These are phyloP conservation scores for Acinonyx jubatus DNA, from an alignment of 2,113 vertebrate genomes.

Conservation along the genomic window DNA sequence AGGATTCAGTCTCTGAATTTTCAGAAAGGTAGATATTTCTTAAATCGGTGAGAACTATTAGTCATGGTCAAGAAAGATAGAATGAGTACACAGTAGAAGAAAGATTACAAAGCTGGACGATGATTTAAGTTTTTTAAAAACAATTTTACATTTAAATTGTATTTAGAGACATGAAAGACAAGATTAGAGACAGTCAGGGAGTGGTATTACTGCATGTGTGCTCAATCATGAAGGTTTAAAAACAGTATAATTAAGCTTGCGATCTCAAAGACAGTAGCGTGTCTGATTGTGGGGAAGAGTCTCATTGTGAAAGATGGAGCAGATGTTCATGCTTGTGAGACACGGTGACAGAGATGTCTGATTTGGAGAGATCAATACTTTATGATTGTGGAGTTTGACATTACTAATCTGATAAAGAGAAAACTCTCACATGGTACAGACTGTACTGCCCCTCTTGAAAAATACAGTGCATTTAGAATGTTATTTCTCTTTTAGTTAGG, in stretches of 20 bases:
- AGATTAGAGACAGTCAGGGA: slow-evolving; percentile 30
- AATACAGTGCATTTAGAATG: not conserved
- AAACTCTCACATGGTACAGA: not conserved
- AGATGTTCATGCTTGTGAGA: slow-evolving; percentile 51
- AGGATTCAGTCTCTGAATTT: not conserved
- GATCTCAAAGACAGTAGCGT: slow-evolving; percentile 31
- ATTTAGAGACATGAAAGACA: slow-evolving; percentile 42
- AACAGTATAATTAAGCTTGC: slow-evolving; percentile 56
- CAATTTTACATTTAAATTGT: slow-evolving; percentile 32
- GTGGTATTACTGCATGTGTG: not conserved
- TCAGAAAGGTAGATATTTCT: not conserved
- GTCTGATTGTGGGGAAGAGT: slow-evolving; percentile 58
- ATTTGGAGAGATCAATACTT: slow-evolving; percentile 63
- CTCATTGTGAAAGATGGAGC: slow-evolving; percentile 51
- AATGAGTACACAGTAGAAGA: not conserved
- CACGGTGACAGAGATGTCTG: slow-evolving; percentile 2
- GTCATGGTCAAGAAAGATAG: not conserved
- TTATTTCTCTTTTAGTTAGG: slow-evolving; percentile 15
- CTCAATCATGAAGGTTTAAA: slow-evolving; percentile 50
- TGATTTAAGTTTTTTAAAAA: not conserved
- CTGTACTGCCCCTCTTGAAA: not conserved
- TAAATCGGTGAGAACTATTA: not conserved
- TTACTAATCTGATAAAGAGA: slow-evolving; percentile 42
- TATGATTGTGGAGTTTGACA: slow-evolving; percentile 29
- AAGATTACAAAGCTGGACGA: not conserved